Evolutionary conservation across 2,797 vertebrate genomes (phyloP).

Genomic region (Pyrrhura leucotis): DNA sequence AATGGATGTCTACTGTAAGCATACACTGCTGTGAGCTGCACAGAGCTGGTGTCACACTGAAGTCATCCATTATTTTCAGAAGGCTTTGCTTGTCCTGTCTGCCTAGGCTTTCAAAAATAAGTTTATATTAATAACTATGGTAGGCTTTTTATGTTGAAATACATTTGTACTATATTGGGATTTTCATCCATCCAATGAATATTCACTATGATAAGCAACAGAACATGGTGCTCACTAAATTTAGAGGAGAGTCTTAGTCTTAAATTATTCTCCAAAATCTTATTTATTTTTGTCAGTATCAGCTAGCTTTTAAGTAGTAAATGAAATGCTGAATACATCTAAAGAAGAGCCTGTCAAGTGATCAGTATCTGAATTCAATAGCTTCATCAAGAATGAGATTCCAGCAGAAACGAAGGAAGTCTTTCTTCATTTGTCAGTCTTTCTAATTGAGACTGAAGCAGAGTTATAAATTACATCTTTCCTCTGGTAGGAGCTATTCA

Average conservation of each 20-base stretch:
- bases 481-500: not conserved
- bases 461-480: constrained; percentile 3
- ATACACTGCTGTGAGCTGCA: not conserved
- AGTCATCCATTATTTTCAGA: constrained; percentile 70
- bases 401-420: not conserved
- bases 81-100: not conserved
- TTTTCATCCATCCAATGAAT: not conserved
- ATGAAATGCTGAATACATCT: not conserved
- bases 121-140: not conserved
- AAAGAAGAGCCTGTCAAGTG: not conserved
- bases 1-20: constrained; percentile 48
- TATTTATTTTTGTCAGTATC: not conserved
- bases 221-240: not conserved
- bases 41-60: constrained; percentile 24
- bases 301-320: constrained; percentile 1
- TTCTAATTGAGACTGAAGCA: not conserved
- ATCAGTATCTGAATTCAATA: not conserved
- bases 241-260: not conserved
- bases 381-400: not conserved
- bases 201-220: not conserved
- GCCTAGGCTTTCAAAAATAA: constrained; percentile 21
- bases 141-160: constrained; percentile 1
- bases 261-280: not conserved
- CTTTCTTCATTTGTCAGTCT: not conserved
- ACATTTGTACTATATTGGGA: not conserved